phyloP scores from a whole-genome alignment of 2,113 vertebrate genomes.

The Brachypteracias leptosomus region DNA sequence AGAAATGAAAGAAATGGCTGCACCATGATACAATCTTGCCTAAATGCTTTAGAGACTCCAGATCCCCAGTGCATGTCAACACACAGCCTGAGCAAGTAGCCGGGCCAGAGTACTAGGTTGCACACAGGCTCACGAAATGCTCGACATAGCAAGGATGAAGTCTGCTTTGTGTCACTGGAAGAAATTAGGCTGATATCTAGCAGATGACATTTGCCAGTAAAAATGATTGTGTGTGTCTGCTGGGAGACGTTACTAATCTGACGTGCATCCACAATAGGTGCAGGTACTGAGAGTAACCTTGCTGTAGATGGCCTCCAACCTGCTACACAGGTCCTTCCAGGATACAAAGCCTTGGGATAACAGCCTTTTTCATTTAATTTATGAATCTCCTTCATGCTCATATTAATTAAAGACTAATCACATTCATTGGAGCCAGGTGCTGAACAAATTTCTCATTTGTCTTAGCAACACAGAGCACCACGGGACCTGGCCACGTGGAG shows the following conservation, averaged over 20 bases:
- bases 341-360: background rate
- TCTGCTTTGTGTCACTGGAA: conserved; percentile 35
- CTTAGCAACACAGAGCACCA: background rate
- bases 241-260: background rate
- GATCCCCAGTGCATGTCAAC: conserved; percentile 39
- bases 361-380: background rate
- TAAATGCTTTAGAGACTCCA: conserved; percentile 28
- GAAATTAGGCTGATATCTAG: conserved; percentile 37
- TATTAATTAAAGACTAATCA: background rate
- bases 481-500: background rate
- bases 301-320: background rate
- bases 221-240: background rate
- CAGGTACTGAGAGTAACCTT: background rate
- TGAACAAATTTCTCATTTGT: background rate
- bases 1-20: conserved; percentile 12
- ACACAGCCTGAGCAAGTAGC: background rate
- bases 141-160: background rate
- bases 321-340: background rate
- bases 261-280: background rate
- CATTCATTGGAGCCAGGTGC: background rate
- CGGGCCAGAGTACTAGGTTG: conserved; percentile 5
- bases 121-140: background rate
- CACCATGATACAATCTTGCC: background rate
- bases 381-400: background rate
- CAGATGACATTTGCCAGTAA: conserved; percentile 6